Evolutionary conservation across 2,113 vertebrate genomes (phyloP).

Genomic region (Lates calcarifer): DNA sequence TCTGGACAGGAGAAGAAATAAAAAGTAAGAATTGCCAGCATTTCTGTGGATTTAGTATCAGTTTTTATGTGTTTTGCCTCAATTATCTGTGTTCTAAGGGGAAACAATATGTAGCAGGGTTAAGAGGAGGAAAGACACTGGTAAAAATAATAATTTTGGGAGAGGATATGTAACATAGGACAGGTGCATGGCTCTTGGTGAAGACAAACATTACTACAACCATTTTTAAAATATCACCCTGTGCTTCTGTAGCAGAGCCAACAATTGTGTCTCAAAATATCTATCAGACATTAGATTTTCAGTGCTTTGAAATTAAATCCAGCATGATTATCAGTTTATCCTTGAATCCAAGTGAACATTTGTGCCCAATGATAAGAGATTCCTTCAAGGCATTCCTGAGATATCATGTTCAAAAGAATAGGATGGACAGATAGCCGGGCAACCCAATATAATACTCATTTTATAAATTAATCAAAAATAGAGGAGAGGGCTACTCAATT

Average conservation of each 20-base stretch:
- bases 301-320: not conserved
- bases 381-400: no score
- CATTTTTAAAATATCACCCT: not conserved
- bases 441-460: no score
- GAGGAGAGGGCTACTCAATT: not conserved
- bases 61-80: not conserved
- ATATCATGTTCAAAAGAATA: no score
- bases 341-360: no score
- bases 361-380: no score
- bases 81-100: not conserved
- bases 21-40: not conserved
- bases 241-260: not conserved
- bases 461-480: no score
- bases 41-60: not conserved
- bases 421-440: no score
- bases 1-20: not conserved
- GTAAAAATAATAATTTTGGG: not conserved
- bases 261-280: not conserved
- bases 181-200: not conserved
- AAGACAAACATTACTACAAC: not conserved
- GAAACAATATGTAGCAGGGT: not conserved
- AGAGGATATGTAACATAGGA: conserved; percentile 13
- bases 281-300: not conserved
- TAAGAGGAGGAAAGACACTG: not conserved
- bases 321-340: no score